Evolutionary conservation across 2,113 vertebrate genomes (phyloP), one percentile per base, ranked within the genome.

Genomic region (Meleagris gallopavo): DNA sequence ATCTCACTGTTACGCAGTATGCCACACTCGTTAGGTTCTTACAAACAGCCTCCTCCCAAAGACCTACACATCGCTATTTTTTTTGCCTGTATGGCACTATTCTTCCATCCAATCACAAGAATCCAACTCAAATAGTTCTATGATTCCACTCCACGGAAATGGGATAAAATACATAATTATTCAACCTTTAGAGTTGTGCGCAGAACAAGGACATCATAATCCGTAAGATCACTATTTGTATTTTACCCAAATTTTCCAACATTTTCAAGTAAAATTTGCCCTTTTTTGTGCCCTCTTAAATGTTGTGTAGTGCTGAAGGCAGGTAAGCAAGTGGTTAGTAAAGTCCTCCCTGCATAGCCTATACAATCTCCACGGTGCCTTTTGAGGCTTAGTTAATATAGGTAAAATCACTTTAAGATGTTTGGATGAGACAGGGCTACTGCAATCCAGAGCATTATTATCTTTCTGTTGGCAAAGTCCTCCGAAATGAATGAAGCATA

Each of bases 401-500:
- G 86, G 91, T 64, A 93, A 88, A 95, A 96, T 54, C 69, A 27
- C 45, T 72, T 90, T 22, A 65, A 91, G 91, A 17, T 48, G 88
- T 89, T 93, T 93, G 94, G 91, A 93, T 94, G 96, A 97, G 95
- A 81, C 95, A 90, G 83, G 91, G 79, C 93, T 74, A 2, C 86
- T 94, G 95, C 94, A 94, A 94, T 83, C 55, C 95, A 90, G 61
- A 93, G 91, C 72, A 43, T 93, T 95, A 95, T 96, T 96, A 96
- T 95, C 95, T 91, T 67, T 85, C 90, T 92, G 76, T 50, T 62
- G 79, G 90, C 62, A 76, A 83, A 95, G 94, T 78, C 93, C 95
- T 95, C 94, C 91, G 93, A 96, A 93, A 88, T 93, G 96, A 95
- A 93, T 95, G 94, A 95, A 97, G 94, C 96, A 92, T 20, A 21